Percentiles rank a stretch among this genome's conserved stretches.
Evolutionary conservation across 2,888 invertebrate genomes (phyloP).

Genomic region (Habroteleia sp.): DNA sequence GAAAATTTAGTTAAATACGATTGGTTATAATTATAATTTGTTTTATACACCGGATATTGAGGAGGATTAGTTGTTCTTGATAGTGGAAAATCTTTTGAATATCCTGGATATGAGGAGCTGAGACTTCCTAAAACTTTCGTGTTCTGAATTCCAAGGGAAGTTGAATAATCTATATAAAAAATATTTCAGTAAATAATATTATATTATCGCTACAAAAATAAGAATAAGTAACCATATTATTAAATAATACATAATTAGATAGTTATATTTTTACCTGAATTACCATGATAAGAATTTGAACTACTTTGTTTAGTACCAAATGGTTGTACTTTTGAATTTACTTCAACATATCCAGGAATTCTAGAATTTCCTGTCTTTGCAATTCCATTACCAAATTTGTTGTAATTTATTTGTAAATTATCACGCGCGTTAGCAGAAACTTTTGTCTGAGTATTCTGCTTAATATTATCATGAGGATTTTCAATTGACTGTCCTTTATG

Average conservation of each 20-base stretch:
- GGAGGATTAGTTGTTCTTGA: slow-evolving; percentile 32
- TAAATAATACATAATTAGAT: too few relatives aligned
- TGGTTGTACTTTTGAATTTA: slow-evolving; percentile 16
- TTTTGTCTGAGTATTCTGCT: too few relatives aligned
- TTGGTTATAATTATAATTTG: slow-evolving; percentile 19
- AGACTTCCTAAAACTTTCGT: too few relatives aligned
- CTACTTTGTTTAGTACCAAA: slow-evolving; percentile 34
- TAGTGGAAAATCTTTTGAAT: slow-evolving; percentile 2
- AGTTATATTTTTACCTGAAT: too few relatives aligned
- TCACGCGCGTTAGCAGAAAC: background rate
- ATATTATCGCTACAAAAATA: too few relatives aligned
- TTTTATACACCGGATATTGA: slow-evolving; percentile 34
- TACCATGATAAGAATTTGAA: slow-evolving; percentile 38
- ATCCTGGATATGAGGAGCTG: too few relatives aligned
- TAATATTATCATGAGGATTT: too few relatives aligned
- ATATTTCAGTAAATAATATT: too few relatives aligned
- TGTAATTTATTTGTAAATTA: slow-evolving; percentile 16
- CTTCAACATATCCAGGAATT: too few relatives aligned
- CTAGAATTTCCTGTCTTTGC: slow-evolving; percentile 33
- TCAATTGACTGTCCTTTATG: slow-evolving; percentile 38
- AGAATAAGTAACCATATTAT: too few relatives aligned
- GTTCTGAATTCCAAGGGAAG: too few relatives aligned
- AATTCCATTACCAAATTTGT: slow-evolving; percentile 13
- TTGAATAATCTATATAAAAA: too few relatives aligned
- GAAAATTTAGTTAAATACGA: slow-evolving; percentile 2